Conservation (phyloP, 2,113 vertebrate species). For the Sorex fumeus region DNA sequence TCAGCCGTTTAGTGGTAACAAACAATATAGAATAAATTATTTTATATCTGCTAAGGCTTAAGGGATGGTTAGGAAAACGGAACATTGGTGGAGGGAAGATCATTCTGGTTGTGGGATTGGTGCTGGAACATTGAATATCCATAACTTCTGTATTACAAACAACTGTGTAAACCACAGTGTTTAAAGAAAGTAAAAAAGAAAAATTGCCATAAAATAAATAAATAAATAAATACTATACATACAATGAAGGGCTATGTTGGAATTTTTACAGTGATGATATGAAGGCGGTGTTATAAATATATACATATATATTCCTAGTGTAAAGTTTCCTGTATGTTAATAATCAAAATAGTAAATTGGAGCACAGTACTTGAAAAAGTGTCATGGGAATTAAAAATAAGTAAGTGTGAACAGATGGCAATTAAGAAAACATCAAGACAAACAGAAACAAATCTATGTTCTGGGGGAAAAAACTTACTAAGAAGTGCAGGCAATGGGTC, state of each 20-base stretch:
- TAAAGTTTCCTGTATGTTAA: background rate
- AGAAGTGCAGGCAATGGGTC: background rate
- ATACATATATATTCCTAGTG: background rate
- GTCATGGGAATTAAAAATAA: background rate
- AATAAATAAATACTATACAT: background rate
- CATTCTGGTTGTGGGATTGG: no score
- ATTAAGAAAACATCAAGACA: background rate
- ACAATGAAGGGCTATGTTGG: background rate
- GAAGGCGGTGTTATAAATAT: no score
- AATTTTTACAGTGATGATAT: no score
- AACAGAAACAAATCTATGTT: background rate
- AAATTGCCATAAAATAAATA: background rate
- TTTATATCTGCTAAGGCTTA: no score
- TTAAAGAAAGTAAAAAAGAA: no score
- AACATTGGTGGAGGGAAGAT: no score
- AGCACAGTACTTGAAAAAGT: background rate
- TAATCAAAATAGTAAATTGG: background rate
- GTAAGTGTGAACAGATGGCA: background rate
- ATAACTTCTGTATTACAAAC: no score
- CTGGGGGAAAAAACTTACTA: background rate
- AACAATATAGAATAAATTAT: no score
- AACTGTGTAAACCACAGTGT: no score
- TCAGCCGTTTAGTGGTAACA: no score
- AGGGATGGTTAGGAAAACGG: no score
- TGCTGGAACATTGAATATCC: no score